A percentile compares a stretch with the other conserved stretches of the same genome.
Evolutionary conservation across 2,797 vertebrate genomes (phyloP).

Genomic region (Lagodon rhomboides): DNA sequence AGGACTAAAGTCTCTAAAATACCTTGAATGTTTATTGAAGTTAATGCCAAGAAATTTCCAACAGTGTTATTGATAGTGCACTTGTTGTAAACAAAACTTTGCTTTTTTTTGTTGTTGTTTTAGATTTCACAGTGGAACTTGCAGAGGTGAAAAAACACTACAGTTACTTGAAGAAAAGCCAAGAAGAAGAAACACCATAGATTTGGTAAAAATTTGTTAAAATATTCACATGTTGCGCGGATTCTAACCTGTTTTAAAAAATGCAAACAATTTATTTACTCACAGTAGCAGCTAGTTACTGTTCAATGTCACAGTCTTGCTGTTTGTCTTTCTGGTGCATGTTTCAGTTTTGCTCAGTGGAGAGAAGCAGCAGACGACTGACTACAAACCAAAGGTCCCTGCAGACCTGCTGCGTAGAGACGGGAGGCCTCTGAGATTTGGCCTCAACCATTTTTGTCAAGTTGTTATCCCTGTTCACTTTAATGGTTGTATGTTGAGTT

Average conservation of each 20-base stretch:
- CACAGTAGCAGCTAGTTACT: background rate
- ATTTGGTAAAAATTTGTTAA: background rate
- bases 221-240: background rate
- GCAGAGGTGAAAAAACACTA: background rate
- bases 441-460: background rate
- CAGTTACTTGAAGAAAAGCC: fast-evolving
- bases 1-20: no score
- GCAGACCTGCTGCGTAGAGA: background rate
- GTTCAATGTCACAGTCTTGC: background rate
- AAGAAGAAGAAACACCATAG: background rate
- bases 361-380: no score
- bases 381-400: no score
- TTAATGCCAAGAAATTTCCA: background rate
- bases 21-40: background rate
- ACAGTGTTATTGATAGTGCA: background rate
- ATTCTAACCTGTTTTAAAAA: no score
- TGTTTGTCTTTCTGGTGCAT: no score
- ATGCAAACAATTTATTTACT: no score
- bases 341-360: slow-evolving; percentile 10
- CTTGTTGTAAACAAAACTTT: background rate
- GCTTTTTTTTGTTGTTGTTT: no score
- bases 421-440: background rate
- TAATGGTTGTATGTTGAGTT: background rate
- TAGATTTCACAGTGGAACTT: slow-evolving; percentile 12
- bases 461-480: background rate